Percentiles rank a stretch among this genome's conserved stretches.
phyloP scores from a whole-genome alignment of 2,888 invertebrate species.

The Alloscopus bannaensis region DNA sequence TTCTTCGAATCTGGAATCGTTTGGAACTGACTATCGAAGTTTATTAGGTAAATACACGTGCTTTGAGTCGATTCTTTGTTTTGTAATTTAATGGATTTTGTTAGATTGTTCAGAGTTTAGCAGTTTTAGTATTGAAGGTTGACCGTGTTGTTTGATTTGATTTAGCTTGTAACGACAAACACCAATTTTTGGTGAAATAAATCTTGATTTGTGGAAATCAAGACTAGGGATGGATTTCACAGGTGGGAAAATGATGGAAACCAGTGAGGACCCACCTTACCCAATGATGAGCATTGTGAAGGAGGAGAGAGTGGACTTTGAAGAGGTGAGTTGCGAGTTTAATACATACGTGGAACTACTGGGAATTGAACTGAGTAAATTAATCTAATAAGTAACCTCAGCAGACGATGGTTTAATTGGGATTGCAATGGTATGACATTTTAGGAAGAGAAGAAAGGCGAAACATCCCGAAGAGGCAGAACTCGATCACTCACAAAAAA shows the following conservation, averaged over 20 bases:
- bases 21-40: too few species aligned
- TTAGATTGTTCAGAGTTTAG: too few species aligned
- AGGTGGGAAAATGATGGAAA: conserved; percentile 67
- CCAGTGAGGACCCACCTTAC: conserved; percentile 61
- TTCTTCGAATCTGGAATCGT: too few species aligned
- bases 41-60: too few species aligned
- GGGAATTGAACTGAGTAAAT: background rate
- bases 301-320: conserved; percentile 70
- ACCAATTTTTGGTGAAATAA: too few species aligned
- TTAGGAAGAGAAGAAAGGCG: conserved; percentile 79
- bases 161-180: too few species aligned
- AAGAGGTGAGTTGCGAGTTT: conserved; percentile 66
- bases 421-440: background rate
- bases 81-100: too few species aligned
- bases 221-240: conserved; percentile 54
- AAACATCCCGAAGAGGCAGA: conserved; percentile 91
- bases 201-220: too few species aligned
- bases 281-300: conserved; percentile 64
- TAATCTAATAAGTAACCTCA: conserved; percentile 1
- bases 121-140: too few species aligned
- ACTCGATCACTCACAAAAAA: conserved; percentile 83
- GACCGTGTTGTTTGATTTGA: too few species aligned
- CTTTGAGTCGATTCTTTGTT: too few species aligned
- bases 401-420: background rate
- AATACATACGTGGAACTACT: background rate